Evolutionary conservation across 2,888 invertebrate genomes (phyloP).

Genomic region (Sphinx pinastri): DNA sequence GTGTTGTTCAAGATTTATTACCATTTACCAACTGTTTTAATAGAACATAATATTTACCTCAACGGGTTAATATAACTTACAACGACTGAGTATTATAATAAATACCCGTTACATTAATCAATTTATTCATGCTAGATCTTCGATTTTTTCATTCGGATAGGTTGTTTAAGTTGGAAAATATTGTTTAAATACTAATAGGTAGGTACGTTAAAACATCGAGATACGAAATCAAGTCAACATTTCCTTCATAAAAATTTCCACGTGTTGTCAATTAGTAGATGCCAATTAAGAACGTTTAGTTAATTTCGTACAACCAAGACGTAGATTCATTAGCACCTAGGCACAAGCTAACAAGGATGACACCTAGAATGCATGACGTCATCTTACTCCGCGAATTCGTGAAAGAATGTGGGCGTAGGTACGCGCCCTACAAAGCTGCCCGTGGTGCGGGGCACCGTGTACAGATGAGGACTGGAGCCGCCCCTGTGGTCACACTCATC

Average conservation of each 20-base stretch:
- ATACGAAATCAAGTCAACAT: conserved; percentile 11
- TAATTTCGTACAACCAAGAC: conserved; percentile 47
- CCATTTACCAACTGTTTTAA: conserved; percentile 20
- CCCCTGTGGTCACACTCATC: conserved; percentile 66
- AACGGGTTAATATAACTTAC: conserved; percentile 16
- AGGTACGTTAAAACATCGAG: neutral
- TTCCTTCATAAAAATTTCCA: neutral
- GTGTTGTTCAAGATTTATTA: neutral
- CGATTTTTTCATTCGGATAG: neutral
- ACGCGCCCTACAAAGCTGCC: conserved; percentile 79
- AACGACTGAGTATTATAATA: conserved; percentile 2
- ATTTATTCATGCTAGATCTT: conserved; percentile 6
- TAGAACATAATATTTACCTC: conserved; percentile 8
- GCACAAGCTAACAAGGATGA: conserved; percentile 47
- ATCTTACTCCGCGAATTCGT: conserved; percentile 78
- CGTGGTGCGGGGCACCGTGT: conserved; percentile 69
- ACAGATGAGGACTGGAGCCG: conserved; percentile 73
- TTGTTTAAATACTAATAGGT: neutral
- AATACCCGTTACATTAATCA: neutral
- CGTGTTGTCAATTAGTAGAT: conserved; percentile 1
- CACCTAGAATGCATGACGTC: conserved; percentile 52
- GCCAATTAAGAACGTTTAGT: conserved; percentile 6
- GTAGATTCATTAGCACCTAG: conserved; percentile 43
- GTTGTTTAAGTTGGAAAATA: neutral
- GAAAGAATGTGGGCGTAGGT: conserved; percentile 80